A percentile compares a stretch with the other conserved stretches of the same genome.
phyloP scores from a whole-genome alignment of 2,797 vertebrate genomes.

The Chelmon rostratus region DNA sequence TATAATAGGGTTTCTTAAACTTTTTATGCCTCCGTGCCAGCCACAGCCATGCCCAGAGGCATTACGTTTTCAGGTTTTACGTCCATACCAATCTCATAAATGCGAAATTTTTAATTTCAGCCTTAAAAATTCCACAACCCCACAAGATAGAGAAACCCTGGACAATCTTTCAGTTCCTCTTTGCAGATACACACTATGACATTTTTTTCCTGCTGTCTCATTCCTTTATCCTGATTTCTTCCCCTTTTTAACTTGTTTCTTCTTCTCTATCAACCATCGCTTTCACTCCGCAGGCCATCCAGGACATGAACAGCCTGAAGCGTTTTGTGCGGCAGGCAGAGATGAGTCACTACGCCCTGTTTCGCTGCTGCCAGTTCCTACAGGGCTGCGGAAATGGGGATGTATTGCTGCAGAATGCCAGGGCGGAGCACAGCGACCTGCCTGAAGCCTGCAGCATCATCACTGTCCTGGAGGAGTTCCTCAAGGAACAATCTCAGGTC shows the following conservation, averaged over 20 bases:
- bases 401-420: constrained; percentile 93
- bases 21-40: not conserved
- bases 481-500: constrained; percentile 85
- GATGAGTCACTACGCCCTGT: constrained; percentile 97
- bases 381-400: constrained; percentile 96
- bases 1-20: not conserved
- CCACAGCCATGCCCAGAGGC: too few species aligned
- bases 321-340: constrained; percentile 96
- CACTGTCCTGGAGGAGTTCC: constrained; percentile 94
- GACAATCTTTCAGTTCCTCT: constrained; percentile 30
- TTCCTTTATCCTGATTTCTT: not conserved
- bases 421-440: constrained; percentile 93
- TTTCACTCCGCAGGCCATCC: constrained; percentile 90
- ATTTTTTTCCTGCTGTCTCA: too few species aligned
- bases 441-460: constrained; percentile 95
- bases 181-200: not conserved
- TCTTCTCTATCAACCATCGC: not conserved
- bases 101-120: too few species aligned
- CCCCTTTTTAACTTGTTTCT: not conserved
- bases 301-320: constrained; percentile 99
- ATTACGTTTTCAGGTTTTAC: not conserved
- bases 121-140: not conserved
- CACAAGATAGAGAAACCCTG: constrained; percentile 15
- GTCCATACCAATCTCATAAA: too few species aligned
- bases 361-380: constrained; percentile 96